Conservation (phyloP, 2,797 vertebrate genomes). For the Chromis chromis region DNA sequence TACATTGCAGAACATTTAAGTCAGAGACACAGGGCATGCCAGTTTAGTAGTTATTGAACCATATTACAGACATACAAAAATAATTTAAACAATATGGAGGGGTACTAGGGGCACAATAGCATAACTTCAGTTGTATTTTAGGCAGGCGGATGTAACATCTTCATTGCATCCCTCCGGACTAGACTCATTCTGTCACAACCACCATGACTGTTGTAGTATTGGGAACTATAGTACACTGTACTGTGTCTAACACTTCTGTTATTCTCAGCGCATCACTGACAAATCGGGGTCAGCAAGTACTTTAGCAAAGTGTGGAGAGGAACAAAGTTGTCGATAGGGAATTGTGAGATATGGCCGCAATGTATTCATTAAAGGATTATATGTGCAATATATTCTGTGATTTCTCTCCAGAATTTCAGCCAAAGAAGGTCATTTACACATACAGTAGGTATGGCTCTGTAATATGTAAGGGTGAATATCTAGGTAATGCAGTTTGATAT, state of each 20-base stretch:
- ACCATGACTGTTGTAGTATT: not conserved
- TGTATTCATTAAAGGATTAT: slow-evolving; percentile 11
- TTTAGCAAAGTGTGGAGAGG: slow-evolving; percentile 15
- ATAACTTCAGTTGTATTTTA: not conserved
- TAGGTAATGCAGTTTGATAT: not conserved
- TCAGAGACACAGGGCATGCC: not conserved
- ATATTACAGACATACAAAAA: not conserved
- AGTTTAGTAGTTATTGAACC: not conserved
- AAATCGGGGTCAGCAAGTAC: slow-evolving; percentile 38
- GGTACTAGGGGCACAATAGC: not conserved
- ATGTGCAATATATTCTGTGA: not conserved
- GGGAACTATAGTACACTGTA: not conserved
- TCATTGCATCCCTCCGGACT: not conserved
- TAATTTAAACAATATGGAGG: not conserved
- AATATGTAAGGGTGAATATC: not conserved
- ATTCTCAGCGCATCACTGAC: slow-evolving; percentile 1
- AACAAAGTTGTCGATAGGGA: slow-evolving; percentile 33
- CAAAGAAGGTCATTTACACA: slow-evolving; percentile 29
- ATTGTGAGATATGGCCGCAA: slow-evolving; percentile 12
- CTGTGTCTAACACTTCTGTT: not conserved
- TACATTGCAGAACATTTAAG: not conserved
- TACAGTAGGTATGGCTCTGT: slow-evolving; percentile 5
- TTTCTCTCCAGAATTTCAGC: not conserved
- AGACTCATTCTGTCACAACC: not conserved
- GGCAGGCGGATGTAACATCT: not conserved